Evolutionary conservation across 2,888 invertebrate species (phyloP).

Genomic region (Sturmia bella): DNA sequence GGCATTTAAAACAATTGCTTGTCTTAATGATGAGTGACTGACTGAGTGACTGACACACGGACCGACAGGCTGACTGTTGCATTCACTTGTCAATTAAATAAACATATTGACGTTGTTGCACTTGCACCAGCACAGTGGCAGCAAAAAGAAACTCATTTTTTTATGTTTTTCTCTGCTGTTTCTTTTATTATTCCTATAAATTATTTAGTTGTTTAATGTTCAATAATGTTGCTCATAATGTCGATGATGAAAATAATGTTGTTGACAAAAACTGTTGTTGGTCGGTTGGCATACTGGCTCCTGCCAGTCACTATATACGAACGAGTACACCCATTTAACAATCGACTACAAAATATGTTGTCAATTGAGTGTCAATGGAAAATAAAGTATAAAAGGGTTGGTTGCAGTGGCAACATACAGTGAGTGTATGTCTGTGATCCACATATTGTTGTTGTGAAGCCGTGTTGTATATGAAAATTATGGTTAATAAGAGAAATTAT

Average conservation of each 20-base stretch:
- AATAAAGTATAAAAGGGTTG: slow-evolving; percentile 50
- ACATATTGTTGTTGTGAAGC: slow-evolving; percentile 10
- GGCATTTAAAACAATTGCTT: slow-evolving; percentile 43
- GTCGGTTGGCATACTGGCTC: slow-evolving; percentile 2
- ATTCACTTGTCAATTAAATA: slow-evolving; percentile 40
- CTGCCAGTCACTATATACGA: background rate
- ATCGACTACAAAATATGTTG: slow-evolving; percentile 47
- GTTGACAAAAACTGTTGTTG: slow-evolving; percentile 38
- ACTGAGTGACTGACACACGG: background rate
- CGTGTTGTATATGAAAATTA: slow-evolving; percentile 30
- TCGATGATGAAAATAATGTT: slow-evolving; percentile 29
- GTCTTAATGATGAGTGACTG: slow-evolving; percentile 13
- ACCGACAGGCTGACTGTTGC: slow-evolving; percentile 11
- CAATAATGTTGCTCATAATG: slow-evolving; percentile 45
- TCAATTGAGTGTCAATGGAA: slow-evolving; percentile 62
- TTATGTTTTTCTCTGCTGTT: background rate
- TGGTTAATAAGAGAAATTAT: background rate
- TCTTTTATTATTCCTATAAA: slow-evolving; percentile 30
- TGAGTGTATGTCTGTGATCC: background rate
- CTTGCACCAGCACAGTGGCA: slow-evolving; percentile 4
- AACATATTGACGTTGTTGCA: slow-evolving; percentile 53
- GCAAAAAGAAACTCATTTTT: slow-evolving; percentile 12
- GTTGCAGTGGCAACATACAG: background rate
- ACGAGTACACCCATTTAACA: slow-evolving; percentile 29
- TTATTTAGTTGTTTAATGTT: slow-evolving; percentile 46